Conservation (phyloP, 1,140 invertebrate genomes). For the Danaus plexippus region DNA sequence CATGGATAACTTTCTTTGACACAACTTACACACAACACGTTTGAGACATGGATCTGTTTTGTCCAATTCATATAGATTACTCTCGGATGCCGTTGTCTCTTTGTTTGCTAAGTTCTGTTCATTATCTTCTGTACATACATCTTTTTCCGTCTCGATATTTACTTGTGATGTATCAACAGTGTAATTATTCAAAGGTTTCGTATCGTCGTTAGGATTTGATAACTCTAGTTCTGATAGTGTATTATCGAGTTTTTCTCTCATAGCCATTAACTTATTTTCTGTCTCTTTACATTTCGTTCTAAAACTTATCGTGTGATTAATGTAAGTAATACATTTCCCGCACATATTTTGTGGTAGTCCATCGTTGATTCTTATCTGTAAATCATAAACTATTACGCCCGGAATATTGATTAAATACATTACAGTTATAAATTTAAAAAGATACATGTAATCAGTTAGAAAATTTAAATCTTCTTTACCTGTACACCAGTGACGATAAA, state of each 20-base stretch:
- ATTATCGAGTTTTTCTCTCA: constrained; percentile 4
- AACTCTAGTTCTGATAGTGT: not conserved
- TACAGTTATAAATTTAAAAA: too few relatives aligned
- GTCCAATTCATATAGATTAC: constrained; percentile 8
- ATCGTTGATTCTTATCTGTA: constrained; percentile 26
- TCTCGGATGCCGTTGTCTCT: not conserved
- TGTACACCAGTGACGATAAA: constrained; percentile 11
- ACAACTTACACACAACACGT: constrained; percentile 28
- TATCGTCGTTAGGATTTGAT: constrained; percentile 4
- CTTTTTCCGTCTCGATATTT: too few relatives aligned
- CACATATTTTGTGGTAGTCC: constrained; percentile 31
- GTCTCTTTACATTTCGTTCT: constrained; percentile 21
- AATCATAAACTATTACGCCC: too few relatives aligned
- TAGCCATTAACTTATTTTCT: constrained; percentile 10
- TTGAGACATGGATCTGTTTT: constrained; percentile 4
- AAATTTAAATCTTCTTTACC: too few relatives aligned
- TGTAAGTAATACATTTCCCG: constrained; percentile 14
- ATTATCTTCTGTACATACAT: too few relatives aligned
- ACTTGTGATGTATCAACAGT: too few relatives aligned
- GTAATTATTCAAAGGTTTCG: constrained; percentile 6
- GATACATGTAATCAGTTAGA: too few relatives aligned
- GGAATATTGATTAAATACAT: too few relatives aligned
- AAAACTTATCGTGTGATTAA: constrained; percentile 16
- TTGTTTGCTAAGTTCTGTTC: not conserved
- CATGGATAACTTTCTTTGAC: constrained; percentile 29